A percentile compares a stretch with the other conserved stretches of the same genome.
Evolutionary conservation across 2,113 vertebrate species (phyloP).

Genomic region (Noturus placidus): DNA sequence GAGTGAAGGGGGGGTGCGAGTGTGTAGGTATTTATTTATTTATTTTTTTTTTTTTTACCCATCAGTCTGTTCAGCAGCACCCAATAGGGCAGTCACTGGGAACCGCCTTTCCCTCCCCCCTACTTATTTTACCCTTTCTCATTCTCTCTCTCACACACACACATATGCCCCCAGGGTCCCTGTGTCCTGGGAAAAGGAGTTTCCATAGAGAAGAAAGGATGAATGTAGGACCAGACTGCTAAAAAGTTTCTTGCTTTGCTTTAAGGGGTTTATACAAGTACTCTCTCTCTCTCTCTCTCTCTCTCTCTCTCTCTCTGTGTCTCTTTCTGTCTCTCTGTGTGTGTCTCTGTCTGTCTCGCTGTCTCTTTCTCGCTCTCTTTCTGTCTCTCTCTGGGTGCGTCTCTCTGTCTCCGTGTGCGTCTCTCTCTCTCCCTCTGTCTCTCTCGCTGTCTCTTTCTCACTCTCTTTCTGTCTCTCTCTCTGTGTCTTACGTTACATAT

Average conservation of each 20-base stretch:
- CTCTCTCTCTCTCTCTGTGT: background rate
- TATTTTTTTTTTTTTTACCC: background rate
- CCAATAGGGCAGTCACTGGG: conserved; percentile 33
- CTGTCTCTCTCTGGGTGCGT: background rate
- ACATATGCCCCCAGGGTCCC: conserved; percentile 41
- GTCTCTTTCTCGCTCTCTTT: background rate
- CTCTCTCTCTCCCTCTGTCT: background rate
- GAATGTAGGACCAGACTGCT: conserved; percentile 65
- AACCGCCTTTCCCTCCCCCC: conserved; percentile 17
- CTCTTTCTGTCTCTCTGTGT: background rate
- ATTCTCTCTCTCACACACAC: conserved; percentile 52
- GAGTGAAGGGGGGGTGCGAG: too few species aligned
- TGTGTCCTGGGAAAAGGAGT: conserved; percentile 68
- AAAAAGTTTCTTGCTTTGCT: conserved; percentile 62
- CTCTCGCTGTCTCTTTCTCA: background rate
- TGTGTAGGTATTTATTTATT: too few species aligned
- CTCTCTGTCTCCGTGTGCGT: background rate
- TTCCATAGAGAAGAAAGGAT: conserved; percentile 63
- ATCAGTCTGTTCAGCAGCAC: conserved; percentile 11
- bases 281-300: background rate
- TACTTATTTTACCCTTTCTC: background rate
- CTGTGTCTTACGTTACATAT: background rate
- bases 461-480: background rate
- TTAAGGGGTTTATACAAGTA: conserved; percentile 50
- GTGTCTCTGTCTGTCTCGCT: background rate